Evolutionary conservation across 2,888 invertebrate genomes (phyloP), one percentile per base, ranked within the genome.

Genomic region (Escarpia spicata): DNA sequence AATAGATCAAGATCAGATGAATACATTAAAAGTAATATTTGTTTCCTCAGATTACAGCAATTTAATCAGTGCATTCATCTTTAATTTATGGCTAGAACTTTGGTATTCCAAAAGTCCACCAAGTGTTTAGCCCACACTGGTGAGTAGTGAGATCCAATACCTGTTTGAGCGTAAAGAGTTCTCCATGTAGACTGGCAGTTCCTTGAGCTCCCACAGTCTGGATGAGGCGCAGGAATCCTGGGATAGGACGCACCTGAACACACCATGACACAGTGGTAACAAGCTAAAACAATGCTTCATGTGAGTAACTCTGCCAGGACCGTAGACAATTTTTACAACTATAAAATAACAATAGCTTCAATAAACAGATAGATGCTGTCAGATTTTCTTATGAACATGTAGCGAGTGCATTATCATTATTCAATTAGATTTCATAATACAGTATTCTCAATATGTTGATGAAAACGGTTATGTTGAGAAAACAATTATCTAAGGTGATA

Each of bases 101-200:
- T 37, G 37, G 37, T 37, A 37, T 37, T 37, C 37, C 37, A 37
- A 37, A 0, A 37, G 1, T 37, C 37, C 1, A 37, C 37, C 37
- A 37, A 37, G 37, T 37, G 37, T 37, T 37, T 37, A 37, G 37
- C 37, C 0, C 37, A 37, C 37, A 37, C 37, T 37, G 37, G 43
- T 37, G 10, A 90, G 12, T 26, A 6, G 44, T 91, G 91, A 91
- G 19, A 43, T 4, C 43, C 37, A 43, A 44, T 44, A 91, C 91
- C 91, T 91, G 91, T 91, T 91, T 91, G 37, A 91, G n/a, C 6
- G 91, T 91, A 37, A 91, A 91, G 91, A 91, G 91, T 26, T 91
- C 91, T 26, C 91, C 91, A 37, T 91, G 91, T 43, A 44, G 91
- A 44, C 31, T 91, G 43, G 91, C 15, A 8, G 91, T 91, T 3